phyloP scores from a whole-genome alignment of 2,797 vertebrate genomes.

The Argya squamiceps region DNA sequence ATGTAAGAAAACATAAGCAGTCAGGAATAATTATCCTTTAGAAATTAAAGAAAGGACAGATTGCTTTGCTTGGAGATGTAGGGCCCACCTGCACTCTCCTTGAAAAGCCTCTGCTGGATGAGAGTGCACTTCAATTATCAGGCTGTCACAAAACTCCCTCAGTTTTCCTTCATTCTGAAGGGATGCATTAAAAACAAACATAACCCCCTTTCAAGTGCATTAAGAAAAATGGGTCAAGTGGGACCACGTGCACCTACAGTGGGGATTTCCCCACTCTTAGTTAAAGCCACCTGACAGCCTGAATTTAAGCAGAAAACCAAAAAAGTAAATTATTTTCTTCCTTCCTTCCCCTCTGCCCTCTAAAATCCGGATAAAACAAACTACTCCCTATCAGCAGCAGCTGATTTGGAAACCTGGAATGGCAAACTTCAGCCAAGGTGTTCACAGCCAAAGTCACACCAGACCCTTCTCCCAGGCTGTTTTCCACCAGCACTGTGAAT shows the following conservation, averaged over 20 bases:
- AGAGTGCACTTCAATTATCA: not conserved
- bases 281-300: not conserved
- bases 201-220: not conserved
- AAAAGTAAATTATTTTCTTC: not conserved
- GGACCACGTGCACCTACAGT: not conserved
- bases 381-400: constrained; percentile 47
- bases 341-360: not conserved
- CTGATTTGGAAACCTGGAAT: constrained; percentile 61
- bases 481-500: not conserved
- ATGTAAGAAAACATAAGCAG: not conserved
- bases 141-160: not conserved
- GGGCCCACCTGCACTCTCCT: not conserved
- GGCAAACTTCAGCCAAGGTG: constrained; percentile 46
- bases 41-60: not conserved
- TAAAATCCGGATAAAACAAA: not conserved
- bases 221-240: constrained; percentile 38
- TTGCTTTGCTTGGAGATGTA: not conserved
- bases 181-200: constrained; percentile 24
- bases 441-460: constrained; percentile 20
- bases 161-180: not conserved
- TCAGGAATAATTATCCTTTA: not conserved
- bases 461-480: constrained; percentile 39
- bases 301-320: not conserved
- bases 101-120: not conserved
- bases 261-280: not conserved